Percentiles rank a stretch among this genome's conserved stretches.
Conservation (phyloP, 2,888 invertebrate species). For the Hyppa rectilinea region DNA sequence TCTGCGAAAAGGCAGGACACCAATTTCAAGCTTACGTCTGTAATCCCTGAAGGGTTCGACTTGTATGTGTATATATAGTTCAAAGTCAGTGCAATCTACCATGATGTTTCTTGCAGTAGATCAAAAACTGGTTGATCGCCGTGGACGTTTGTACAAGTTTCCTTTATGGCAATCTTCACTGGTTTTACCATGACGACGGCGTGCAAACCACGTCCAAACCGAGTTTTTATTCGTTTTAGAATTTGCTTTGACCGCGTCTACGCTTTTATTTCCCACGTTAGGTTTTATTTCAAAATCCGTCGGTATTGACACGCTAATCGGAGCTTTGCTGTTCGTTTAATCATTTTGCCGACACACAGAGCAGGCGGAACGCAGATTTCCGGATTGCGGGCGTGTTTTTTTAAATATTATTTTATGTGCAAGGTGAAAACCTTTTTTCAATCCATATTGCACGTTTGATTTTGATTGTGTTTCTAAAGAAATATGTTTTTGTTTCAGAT, state of each 20-base stretch:
- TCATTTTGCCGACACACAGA: background rate
- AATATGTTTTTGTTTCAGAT: slow-evolving; percentile 66
- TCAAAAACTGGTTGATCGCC: slow-evolving; percentile 59
- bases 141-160: slow-evolving; percentile 37
- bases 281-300: background rate
- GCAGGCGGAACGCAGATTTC: background rate
- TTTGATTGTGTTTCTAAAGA: background rate
- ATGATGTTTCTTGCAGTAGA: slow-evolving; percentile 53
- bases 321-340: slow-evolving; percentile 1
- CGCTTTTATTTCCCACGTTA: slow-evolving; percentile 29
- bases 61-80: background rate
- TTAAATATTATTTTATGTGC: slow-evolving; percentile 8
- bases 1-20: no score
- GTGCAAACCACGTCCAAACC: background rate
- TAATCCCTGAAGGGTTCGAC: no score
- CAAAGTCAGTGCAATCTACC: slow-evolving; percentile 4
- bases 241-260: background rate
- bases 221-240: slow-evolving; percentile 32
- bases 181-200: slow-evolving; percentile 18
- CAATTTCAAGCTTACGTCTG: no score
- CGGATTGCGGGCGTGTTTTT: background rate
- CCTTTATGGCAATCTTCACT: slow-evolving; percentile 38
- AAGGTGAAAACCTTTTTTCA: slow-evolving; percentile 7
- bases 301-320: background rate
- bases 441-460: background rate